Percentiles rank a stretch among this genome's conserved stretches.
Evolutionary conservation across 2,113 vertebrate species (phyloP).

Genomic region (Budorcas taxicolor): DNA sequence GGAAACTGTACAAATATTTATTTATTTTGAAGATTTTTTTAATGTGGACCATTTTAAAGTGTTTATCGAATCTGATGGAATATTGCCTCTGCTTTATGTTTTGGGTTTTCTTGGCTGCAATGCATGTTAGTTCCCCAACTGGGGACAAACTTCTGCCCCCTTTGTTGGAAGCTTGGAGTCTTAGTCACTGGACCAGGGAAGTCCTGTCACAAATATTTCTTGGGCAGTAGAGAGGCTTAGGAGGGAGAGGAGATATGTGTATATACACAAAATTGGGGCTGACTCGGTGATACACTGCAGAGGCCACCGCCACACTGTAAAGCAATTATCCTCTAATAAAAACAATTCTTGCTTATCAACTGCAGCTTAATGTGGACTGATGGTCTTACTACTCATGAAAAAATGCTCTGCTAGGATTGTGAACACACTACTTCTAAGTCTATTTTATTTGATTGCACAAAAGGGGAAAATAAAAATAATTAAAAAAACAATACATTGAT

Average conservation of each 20-base stretch:
- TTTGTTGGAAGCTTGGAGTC: background rate
- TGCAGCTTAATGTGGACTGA: background rate
- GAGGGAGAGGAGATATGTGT: background rate
- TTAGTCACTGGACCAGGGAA: background rate
- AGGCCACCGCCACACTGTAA: background rate
- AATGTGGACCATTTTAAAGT: background rate
- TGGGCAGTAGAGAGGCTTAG: background rate
- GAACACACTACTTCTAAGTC: background rate
- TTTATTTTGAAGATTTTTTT: background rate
- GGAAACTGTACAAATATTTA: background rate
- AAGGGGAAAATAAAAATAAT: background rate
- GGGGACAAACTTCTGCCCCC: background rate
- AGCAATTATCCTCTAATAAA: background rate
- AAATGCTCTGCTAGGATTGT: background rate
- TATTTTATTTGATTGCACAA: background rate
- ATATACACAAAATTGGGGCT: background rate
- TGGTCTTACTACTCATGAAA: background rate
- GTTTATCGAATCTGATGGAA: background rate
- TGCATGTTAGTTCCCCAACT: background rate
- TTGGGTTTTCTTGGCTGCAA: background rate
- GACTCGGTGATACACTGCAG: too few relatives aligned
- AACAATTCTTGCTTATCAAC: background rate
- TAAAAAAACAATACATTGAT: background rate
- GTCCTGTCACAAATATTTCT: background rate
- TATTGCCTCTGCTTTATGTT: background rate